Evolutionary conservation across 2,888 invertebrate species (phyloP).

Genomic region (Nomada lathburiana): DNA sequence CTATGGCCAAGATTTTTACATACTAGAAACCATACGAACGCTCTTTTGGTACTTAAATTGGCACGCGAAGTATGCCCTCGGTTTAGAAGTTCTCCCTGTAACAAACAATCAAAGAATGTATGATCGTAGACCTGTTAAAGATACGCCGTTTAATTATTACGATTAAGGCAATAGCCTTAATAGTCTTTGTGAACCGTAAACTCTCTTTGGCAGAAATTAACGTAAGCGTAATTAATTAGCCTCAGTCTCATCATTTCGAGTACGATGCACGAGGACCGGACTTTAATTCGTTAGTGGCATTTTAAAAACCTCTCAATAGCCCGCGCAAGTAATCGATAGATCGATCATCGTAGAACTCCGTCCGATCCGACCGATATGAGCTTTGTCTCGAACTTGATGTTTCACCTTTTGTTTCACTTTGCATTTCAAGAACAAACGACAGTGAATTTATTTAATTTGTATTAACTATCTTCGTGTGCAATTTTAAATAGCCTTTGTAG

Average conservation of each 20-base stretch:
- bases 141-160: conserved; percentile 12
- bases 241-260: conserved; percentile 56
- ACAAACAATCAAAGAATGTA: conserved; percentile 13
- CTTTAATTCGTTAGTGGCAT: conserved; percentile 22
- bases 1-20: conserved; percentile 9
- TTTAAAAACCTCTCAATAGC: not conserved
- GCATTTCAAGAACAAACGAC: conserved; percentile 15
- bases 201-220: conserved; percentile 60
- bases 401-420: conserved; percentile 21
- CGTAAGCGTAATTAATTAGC: conserved; percentile 68
- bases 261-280: conserved; percentile 37
- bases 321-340: conserved; percentile 1
- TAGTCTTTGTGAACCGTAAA: conserved; percentile 43
- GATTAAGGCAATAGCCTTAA: conserved; percentile 46
- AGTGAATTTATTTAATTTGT: not conserved
- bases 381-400: conserved; percentile 8
- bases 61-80: conserved; percentile 31
- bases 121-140: conserved; percentile 9
- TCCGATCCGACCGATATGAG: conserved; percentile 20
- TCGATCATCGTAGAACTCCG: not conserved
- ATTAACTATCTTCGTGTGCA: not conserved
- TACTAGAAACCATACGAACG: conserved; percentile 24
- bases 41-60: conserved; percentile 6
- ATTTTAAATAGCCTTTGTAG: not conserved
- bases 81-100: not conserved